Evolutionary conservation across 2,113 vertebrate species (phyloP).

Genomic region (zebrafish (Danio rerio)): GRCz12tu NC_133182.1:37841001-37841500

Average conservation of each 20-base stretch:
- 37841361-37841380: too few relatives aligned
- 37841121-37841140: conserved; percentile 70
- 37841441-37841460: too few relatives aligned
- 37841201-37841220: conserved; percentile 1
- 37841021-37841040: conserved; percentile 50
- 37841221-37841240: not conserved
- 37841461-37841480: too few relatives aligned
- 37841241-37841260: not conserved
- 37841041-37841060: conserved; percentile 61
- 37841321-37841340: too few relatives aligned
- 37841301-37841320: too few relatives aligned
- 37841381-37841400: too few relatives aligned
- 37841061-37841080: conserved; percentile 65
- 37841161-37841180: conserved; percentile 47
- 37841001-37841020: conserved; percentile 46
- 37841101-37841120: conserved; percentile 66
- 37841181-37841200: conserved; percentile 12
- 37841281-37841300: too few relatives aligned
- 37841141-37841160: conserved; percentile 42
- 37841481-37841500: too few relatives aligned
- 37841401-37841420: too few relatives aligned
- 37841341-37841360: too few relatives aligned
- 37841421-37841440: too few relatives aligned
- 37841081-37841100: conserved; percentile 63
- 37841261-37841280: too few relatives aligned